A percentile compares a stretch with the other conserved stretches of the same genome.
Evolutionary conservation across 2,888 invertebrate species (phyloP).

Genomic region (Carterocephalus palaemon): DNA sequence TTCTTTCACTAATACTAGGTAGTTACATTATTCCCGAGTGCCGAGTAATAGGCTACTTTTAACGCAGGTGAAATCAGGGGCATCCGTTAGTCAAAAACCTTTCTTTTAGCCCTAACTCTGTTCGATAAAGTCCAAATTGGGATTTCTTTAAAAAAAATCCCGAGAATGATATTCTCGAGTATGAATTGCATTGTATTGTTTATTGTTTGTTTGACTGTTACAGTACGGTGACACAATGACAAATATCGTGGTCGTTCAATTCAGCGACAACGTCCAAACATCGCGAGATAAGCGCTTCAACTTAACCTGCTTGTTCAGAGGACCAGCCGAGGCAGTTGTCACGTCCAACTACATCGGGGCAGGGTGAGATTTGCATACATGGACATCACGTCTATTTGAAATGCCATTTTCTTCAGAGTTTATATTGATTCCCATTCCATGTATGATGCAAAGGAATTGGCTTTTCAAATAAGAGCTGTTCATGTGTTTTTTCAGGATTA

Average conservation of each 20-base stretch:
- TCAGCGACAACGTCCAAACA: conserved; percentile 95
- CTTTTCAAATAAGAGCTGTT: conserved; percentile 36
- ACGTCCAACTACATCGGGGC: conserved; percentile 95
- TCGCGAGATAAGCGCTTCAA: conserved; percentile 94
- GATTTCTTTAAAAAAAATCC: too few species aligned
- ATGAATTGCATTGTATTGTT: background rate
- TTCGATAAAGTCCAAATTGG: too few species aligned
- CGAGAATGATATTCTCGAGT: conserved; percentile 10
- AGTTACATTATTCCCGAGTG: too few species aligned
- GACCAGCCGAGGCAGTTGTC: conserved; percentile 95
- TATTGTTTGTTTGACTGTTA: conserved; percentile 37
- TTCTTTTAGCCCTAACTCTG: background rate
- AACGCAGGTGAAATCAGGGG: too few species aligned
- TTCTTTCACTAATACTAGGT: too few species aligned
- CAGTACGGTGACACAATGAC: conserved; percentile 96
- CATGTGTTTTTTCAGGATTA: conserved; percentile 35
- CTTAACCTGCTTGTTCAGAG: conserved; percentile 93
- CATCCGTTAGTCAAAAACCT: too few species aligned
- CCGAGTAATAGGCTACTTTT: too few species aligned
- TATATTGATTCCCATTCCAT: conserved; percentile 4
- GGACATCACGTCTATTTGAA: conserved; percentile 39
- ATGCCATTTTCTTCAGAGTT: conserved; percentile 17
- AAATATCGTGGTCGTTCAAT: conserved; percentile 95
- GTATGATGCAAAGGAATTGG: conserved; percentile 1
- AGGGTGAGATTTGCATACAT: conserved; percentile 80